Base-by-base conservation (phyloP, 2,888 invertebrate genomes). In the Nycteola revayana region DNA sequence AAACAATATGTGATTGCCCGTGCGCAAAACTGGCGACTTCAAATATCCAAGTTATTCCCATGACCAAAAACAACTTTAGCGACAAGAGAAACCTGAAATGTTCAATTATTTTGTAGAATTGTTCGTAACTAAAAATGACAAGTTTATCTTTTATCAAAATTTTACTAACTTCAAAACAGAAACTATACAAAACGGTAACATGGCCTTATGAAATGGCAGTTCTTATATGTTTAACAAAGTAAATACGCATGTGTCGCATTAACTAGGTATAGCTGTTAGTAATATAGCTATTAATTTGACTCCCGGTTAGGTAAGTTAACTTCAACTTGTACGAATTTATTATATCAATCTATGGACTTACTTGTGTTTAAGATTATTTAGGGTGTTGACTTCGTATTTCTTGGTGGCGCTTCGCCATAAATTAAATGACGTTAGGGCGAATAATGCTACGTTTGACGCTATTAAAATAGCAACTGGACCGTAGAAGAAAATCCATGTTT, bases 31-130 rank as follows among this genome's bases (percentile, higher is more conserved):
- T 89, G 10, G 82, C 74, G 7, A 93, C 88, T 74, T 94, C 94
- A 52, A 94, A 94, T 44, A 92, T 89, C 94, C 94, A 94, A 0
- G 92, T 90, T 27, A 93, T 82, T 1, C 94, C 94, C 93, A 93
- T 94, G 0, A 93, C 90, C 2, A 93, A 73, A 51, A 92, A 92
- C 36, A 94, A 75, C 66, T 93, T 93, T 2, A 92, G 61, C 32
- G 92, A 93, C 10, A 93, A 71, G 17, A 90, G 74, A 54, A 92
- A 92, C 54, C 93, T 93, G 72, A 28, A 75, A 75, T n/a, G 7
- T 21, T 14, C n/a, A n/a, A n/a, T n/a, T n/a, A n/a, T n/a, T n/a
- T n/a, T n/a, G n/a, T n/a, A n/a, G n/a, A n/a, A n/a, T n/a, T n/a
- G n/a, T n/a, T n/a, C n/a, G n/a, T n/a, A n/a, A n/a, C n/a, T n/a